Conservation (phyloP, 1,140 invertebrate species). For the Rhagoletis pomonella region DNA sequence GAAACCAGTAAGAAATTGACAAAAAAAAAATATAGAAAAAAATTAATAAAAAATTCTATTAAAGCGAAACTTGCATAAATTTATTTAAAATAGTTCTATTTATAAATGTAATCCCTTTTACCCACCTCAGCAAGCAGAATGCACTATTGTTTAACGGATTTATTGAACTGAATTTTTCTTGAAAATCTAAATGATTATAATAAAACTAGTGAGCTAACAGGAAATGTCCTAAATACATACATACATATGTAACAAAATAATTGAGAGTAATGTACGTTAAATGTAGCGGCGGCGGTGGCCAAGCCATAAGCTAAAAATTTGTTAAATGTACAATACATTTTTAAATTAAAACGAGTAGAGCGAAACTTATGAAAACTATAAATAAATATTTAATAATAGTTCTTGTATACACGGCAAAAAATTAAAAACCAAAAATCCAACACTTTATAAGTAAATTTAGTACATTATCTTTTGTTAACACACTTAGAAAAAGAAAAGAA, state of each 20-base stretch:
- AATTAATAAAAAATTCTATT: too few relatives aligned
- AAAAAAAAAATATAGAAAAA: too few relatives aligned
- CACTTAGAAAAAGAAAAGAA: not conserved
- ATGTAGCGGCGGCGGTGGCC: not conserved
- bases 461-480: slow-evolving; percentile 1
- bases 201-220: not conserved
- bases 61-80: too few relatives aligned
- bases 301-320: not conserved
- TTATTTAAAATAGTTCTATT: not conserved
- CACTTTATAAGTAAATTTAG: not conserved
- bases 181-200: not conserved
- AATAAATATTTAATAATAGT: not conserved
- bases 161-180: not conserved
- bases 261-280: not conserved
- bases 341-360: not conserved
- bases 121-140: not conserved
- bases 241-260: not conserved
- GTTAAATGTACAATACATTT: slow-evolving; percentile 9
- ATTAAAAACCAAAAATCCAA: not conserved
- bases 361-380: slow-evolving; percentile 34
- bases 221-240: not conserved
- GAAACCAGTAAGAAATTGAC: too few relatives aligned
- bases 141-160: not conserved
- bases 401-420: not conserved
- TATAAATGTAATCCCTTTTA: not conserved